These are phyloP conservation scores for Melanotaenia parkinsoni DNA, from an alignment of 2,797 vertebrate species.

Conservation along the genomic window DNA sequence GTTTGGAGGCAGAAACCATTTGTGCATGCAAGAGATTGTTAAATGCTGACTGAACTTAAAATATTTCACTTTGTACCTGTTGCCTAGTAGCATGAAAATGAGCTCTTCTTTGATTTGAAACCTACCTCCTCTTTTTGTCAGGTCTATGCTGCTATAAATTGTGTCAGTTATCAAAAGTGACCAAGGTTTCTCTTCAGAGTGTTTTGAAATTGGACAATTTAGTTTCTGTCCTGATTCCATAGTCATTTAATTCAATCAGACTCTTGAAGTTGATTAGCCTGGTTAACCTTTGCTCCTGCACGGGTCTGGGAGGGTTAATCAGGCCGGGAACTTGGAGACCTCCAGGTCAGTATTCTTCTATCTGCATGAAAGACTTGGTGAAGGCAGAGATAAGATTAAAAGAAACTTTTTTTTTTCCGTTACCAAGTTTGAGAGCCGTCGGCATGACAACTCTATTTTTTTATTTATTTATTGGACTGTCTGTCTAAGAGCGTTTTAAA, in stretches of 20 bases:
- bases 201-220: constrained; percentile 39
- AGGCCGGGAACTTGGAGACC: constrained; percentile 84
- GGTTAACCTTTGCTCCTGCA: constrained; percentile 87
- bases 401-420: constrained; percentile 37
- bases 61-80: constrained; percentile 22
- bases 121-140: background rate
- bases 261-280: constrained; percentile 84
- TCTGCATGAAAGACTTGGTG: constrained; percentile 83
- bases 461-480: background rate
- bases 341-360: constrained; percentile 83
- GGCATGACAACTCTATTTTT: background rate
- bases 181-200: background rate
- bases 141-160: constrained; percentile 16
- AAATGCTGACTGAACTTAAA: background rate
- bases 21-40: constrained; percentile 7
- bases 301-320: constrained; percentile 90
- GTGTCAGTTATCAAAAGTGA: constrained; percentile 1
- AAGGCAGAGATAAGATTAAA: constrained; percentile 85
- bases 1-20: constrained; percentile 29
- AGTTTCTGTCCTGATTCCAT: constrained; percentile 58
- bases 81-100: constrained; percentile 13
- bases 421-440: constrained; percentile 32
- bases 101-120: constrained; percentile 3
- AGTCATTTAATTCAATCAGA: constrained; percentile 78
- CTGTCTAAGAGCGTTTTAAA: background rate